Evolutionary conservation across 2,888 invertebrate species (phyloP), one percentile per base, ranked within the genome.

Genomic region (Spicauda simplicius): DNA sequence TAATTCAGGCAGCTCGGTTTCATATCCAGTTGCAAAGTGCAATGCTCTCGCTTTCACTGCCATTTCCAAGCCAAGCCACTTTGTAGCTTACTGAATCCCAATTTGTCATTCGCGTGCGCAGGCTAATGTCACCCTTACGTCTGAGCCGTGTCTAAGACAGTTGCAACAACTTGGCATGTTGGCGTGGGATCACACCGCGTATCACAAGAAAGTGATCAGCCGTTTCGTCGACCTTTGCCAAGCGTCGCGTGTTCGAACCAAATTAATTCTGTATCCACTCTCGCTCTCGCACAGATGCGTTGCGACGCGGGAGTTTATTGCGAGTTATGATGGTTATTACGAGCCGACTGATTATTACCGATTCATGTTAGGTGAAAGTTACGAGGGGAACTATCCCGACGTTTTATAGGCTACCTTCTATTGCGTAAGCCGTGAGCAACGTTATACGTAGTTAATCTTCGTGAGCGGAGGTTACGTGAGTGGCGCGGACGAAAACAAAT

Each of bases 211-310:
- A 90, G 89, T 86, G 82, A 81, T 82, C 77, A 74, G 79, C 61
- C 71, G 73, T 72, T 73, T 62, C 74, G 69, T 71, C 74, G 77
- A 77, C 76, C 77, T 74, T 72, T 70, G 82, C 83, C 79, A 76
- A 77, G 72, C 71, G 82, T 88, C 81, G 89, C 88, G 89, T 90
- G 91, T 83, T 83, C 82, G 82, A 81, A 86, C 86, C 82, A 85
- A 89, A 90, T 88, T 86, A 87, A 87, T 86, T 83, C 82, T 80
- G 78, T 78, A 80, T 80, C 83, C 84, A 90, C 89, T 91, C 90
- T 89, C 90, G 82, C 86, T 90, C 84, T 88, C 84, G 73, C 74
- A 72, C 72, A 76, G 77, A 83, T 81, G 80, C 77, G 85, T 85
- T 86, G 70, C 69, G 62, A 52, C 61, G 59, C 65, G 45, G 33